Conservation (phyloP, 2,113 vertebrate species). For the Ptilonorhynchus violaceus region DNA sequence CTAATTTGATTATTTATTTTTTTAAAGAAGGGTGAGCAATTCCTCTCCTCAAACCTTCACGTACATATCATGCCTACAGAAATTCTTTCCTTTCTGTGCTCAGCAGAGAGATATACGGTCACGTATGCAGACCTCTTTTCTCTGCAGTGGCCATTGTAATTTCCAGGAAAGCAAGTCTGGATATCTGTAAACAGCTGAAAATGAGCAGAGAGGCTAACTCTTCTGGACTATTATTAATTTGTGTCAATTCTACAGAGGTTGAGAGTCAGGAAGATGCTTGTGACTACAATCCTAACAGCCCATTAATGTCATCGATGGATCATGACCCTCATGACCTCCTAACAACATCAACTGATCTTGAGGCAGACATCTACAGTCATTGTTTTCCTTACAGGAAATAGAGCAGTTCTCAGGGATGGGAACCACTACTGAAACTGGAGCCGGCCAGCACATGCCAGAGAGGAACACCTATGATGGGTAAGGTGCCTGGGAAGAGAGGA, state of each 20-base stretch:
- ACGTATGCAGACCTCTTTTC: not conserved
- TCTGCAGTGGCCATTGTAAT: not conserved
- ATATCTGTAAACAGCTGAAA: not conserved
- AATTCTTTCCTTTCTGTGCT: not conserved
- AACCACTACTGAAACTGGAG: not conserved
- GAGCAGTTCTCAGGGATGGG: not conserved
- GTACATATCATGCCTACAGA: not conserved
- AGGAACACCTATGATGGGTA: fast-evolving
- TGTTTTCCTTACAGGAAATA: not conserved
- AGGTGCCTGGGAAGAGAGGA: not conserved
- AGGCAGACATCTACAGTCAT: not conserved
- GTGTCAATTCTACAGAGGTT: not conserved
- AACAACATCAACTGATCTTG: not conserved
- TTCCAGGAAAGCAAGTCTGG: not conserved
- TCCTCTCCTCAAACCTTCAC: not conserved
- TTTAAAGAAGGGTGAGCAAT: not conserved
- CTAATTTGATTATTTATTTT: not conserved
- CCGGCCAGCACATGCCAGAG: not conserved
- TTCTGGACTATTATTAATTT: not conserved
- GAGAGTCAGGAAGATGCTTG: not conserved
- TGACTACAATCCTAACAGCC: fast-evolving
- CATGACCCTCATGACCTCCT: not conserved
- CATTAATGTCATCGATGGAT: not conserved
- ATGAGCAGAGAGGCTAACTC: not conserved
- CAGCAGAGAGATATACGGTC: not conserved